A percentile compares a stretch with the other conserved stretches of the same genome.
Evolutionary conservation across 2,888 invertebrate species (phyloP).

Genomic region (Xestia ashworthii): DNA sequence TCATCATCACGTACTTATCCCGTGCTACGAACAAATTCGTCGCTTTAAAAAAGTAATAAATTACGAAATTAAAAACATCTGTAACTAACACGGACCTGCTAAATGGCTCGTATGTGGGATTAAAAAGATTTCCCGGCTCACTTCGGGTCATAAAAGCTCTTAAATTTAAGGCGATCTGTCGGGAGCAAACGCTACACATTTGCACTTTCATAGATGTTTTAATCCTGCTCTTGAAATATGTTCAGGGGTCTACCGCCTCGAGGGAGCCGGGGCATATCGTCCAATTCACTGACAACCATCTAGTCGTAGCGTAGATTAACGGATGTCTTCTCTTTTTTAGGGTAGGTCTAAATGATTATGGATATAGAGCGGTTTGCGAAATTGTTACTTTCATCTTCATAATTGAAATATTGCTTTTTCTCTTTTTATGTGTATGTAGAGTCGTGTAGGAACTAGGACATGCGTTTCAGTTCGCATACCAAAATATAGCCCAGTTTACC

Average conservation of each 20-base stretch:
- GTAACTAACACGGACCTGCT: conserved; percentile 71
- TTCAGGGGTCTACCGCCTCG: conserved; percentile 69
- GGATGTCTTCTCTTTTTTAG: conserved; percentile 76
- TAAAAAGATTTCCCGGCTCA: conserved; percentile 77
- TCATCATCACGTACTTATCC: conserved; percentile 26
- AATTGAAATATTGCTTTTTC: too few species aligned
- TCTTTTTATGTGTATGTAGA: too few species aligned
- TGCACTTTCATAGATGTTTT: conserved; percentile 86
- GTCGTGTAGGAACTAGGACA: too few species aligned
- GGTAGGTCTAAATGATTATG: conserved; percentile 67
- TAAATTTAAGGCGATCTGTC: conserved; percentile 88
- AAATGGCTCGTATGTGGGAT: conserved; percentile 80
- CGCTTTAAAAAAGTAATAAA: conserved; percentile 59
- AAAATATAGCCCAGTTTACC: too few species aligned
- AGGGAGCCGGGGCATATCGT: conserved; percentile 74
- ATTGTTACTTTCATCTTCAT: too few species aligned
- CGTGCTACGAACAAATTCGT: conserved; percentile 23
- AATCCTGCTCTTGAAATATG: conserved; percentile 90
- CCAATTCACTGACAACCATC: conserved; percentile 82
- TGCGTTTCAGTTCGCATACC: too few species aligned
- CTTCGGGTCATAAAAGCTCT: conserved; percentile 67
- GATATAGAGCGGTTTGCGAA: conserved; percentile 67
- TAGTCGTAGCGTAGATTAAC: conserved; percentile 78
- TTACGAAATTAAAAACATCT: conserved; percentile 68
- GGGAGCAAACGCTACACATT: conserved; percentile 85